These are phyloP conservation scores for Mobula birostris DNA, from an alignment of 2,113 vertebrate genomes.

Conservation along the genomic window DNA sequence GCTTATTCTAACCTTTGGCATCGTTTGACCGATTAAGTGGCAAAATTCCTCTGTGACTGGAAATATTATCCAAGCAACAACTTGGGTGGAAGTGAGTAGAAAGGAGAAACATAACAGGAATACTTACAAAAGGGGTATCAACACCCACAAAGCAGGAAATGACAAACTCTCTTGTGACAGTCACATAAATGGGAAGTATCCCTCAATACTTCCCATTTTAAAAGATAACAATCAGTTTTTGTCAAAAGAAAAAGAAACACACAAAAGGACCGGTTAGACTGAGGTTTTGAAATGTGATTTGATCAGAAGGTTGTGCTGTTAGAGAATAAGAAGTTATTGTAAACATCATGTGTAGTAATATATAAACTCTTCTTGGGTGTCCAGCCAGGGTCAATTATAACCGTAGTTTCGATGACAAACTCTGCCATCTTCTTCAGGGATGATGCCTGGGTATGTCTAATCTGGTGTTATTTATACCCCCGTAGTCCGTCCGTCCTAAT, in stretches of 20 bases:
- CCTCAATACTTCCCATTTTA: neutral
- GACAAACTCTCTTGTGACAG: neutral
- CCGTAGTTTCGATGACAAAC: too few species aligned
- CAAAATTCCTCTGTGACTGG: neutral
- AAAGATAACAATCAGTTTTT: neutral
- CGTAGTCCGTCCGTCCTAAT: too few species aligned
- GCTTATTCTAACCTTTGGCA: neutral
- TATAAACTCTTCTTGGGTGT: too few species aligned
- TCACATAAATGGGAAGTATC: neutral
- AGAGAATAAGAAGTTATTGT: neutral
- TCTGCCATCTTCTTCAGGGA: too few species aligned
- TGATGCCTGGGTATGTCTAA: too few species aligned
- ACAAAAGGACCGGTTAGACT: neutral
- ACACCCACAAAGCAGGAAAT: neutral
- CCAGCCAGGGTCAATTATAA: too few species aligned
- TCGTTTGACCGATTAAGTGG: neutral
- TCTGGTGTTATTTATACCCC: too few species aligned
- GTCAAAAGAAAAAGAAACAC: neutral
- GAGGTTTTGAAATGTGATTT: neutral
- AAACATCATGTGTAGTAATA: too few species aligned
- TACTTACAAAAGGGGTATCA: neutral
- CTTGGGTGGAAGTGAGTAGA: neutral
- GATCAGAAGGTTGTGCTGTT: neutral
- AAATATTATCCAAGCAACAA: neutral
- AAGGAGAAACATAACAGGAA: neutral